Evolutionary conservation across 1,140 invertebrate genomes (phyloP).

Genomic region (Hormaphis cornu): DNA sequence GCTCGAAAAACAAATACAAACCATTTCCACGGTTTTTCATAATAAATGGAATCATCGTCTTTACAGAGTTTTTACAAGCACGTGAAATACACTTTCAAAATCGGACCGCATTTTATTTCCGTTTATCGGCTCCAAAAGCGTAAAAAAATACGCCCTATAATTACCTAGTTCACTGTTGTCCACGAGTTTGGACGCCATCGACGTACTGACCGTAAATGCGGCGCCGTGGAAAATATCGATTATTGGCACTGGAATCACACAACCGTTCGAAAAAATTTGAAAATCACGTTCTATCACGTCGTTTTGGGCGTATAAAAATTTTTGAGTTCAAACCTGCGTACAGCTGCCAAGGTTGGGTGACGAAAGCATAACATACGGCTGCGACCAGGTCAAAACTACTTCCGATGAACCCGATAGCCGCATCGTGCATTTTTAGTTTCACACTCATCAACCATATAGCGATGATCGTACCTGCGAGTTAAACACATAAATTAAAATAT

Average conservation of each 20-base stretch:
- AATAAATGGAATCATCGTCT: too few relatives aligned
- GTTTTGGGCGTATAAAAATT: not conserved
- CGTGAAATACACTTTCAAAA: too few relatives aligned
- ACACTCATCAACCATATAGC: slow-evolving; percentile 35
- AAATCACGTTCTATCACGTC: not conserved
- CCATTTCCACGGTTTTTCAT: too few relatives aligned
- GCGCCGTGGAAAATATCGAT: slow-evolving; percentile 36
- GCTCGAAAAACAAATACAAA: too few relatives aligned
- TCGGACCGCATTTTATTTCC: too few relatives aligned
- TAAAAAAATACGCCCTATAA: too few relatives aligned
- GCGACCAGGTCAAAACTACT: slow-evolving; percentile 34
- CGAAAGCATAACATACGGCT: slow-evolving; percentile 33
- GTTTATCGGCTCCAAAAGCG: too few relatives aligned
- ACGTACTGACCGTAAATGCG: slow-evolving; percentile 30
- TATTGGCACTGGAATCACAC: slow-evolving; percentile 32
- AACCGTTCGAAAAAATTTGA: not conserved
- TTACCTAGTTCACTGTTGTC: slow-evolving; percentile 34
- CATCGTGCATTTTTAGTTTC: slow-evolving; percentile 34
- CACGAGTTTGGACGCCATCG: slow-evolving; percentile 36
- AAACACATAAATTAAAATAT: not conserved
- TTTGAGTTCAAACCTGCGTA: slow-evolving; percentile 30
- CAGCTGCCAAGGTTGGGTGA: slow-evolving; percentile 33
- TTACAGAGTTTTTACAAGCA: too few relatives aligned
- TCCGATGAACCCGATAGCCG: slow-evolving; percentile 35
- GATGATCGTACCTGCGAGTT: slow-evolving; percentile 34